Percentiles rank a stretch among this genome's conserved stretches.
phyloP scores from a whole-genome alignment of 2,113 vertebrate genomes.

The Narcine bancroftii region DNA sequence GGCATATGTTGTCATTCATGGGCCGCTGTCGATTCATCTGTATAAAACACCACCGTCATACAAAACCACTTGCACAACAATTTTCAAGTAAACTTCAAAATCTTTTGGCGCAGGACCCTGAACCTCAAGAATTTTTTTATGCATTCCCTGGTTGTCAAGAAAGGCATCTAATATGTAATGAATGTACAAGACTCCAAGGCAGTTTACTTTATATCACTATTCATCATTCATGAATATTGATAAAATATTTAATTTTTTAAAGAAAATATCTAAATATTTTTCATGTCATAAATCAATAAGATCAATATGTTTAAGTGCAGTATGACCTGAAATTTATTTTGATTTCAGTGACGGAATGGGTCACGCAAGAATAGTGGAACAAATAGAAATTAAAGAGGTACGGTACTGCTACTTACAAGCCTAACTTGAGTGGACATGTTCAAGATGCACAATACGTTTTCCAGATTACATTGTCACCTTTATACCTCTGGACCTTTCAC shows the following conservation, averaged over 20 bases:
- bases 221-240: background rate
- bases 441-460: background rate
- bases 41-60: slow-evolving; percentile 25
- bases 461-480: no score
- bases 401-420: no score
- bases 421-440: background rate
- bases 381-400: no score
- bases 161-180: background rate
- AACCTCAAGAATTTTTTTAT: background rate
- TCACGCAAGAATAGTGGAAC: background rate
- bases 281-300: background rate
- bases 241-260: background rate
- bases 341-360: background rate
- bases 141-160: background rate
- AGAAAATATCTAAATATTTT: background rate
- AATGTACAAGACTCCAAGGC: background rate
- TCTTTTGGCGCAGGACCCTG: background rate
- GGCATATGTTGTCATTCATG: slow-evolving; percentile 36
- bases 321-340: background rate
- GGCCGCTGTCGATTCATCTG: slow-evolving; percentile 27
- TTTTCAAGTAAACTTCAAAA: background rate
- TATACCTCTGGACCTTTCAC: background rate
- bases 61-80: slow-evolving; percentile 9
- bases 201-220: background rate
- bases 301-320: background rate